Evolutionary conservation across 2,797 vertebrate genomes (phyloP), one percentile per base, ranked within the genome.

Genomic region (Sebastes itinus): DNA sequence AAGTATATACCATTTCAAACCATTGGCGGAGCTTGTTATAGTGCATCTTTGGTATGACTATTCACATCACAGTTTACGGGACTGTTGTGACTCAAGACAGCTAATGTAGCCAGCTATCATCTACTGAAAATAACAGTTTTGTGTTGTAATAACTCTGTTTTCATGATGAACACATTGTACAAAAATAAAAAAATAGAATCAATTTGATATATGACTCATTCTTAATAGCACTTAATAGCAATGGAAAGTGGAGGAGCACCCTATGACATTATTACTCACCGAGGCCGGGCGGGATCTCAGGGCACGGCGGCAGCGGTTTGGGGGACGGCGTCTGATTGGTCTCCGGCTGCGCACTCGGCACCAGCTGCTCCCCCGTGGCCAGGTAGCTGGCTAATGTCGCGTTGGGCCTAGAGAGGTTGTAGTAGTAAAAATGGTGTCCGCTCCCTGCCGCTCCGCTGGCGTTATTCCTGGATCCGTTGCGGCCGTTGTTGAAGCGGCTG

Each of bases 351-450:
- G 82, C 42, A 23, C 96, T 99, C 42, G 95, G 92, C 59, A 95
- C 91, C 12, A 95, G 95, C 55, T 96, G 96, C 68, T 97, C 97
- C 2, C 94, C 95, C 0, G 93, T 80, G 23, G 97, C 96, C 0
- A 97, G 94, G 88, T 94, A 96, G 92, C 95, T 97, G 86, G 97
- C 94, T 75, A 94, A 83, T 0, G 98, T 98, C 42, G 96, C 3
- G 23, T 99, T 99, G 86, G 97, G 96, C 81, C 98, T 95, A 38
- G 98, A 97, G 46, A 96, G 95, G 92, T 98, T 99, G 93, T 97
- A 97, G 59, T 92, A 95, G 83, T 94, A 96, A 76, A 95, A 96
- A 87, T 97, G 97, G 68, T 95, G 95, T 54, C 94, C 94, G 2
- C 80, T 91, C 1, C 23, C 92, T 6, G 81, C 84, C 6, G 84